Evolutionary conservation across 2,113 vertebrate genomes (phyloP), one percentile per base, ranked within the genome.

Genomic region (Pavo muticus): DNA sequence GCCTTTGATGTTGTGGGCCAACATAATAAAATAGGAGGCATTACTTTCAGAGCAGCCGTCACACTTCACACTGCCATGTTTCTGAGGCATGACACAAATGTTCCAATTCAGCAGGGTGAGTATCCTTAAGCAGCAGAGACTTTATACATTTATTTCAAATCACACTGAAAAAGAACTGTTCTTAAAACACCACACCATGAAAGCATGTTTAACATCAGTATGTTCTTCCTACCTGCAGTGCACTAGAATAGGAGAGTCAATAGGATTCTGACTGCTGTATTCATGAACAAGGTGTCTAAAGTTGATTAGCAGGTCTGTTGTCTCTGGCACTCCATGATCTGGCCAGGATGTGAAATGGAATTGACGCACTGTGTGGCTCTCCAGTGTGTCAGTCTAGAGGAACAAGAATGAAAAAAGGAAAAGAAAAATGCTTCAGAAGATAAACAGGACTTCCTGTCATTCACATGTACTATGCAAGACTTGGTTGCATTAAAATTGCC

Each of bases 331-430:
- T 0, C 99, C 99, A 0, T 99, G 99, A 96, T 99, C 99, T 0
- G 99, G 99, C 99, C 99, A 99, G 65, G 99, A 99, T 17, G 99
- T 99, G 96, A 99, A 99, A 93, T 99, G 99, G 97, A 99, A 99
- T n/a, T 99, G 99, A 18, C 98, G 98, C 68, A 99, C 95, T 0
- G 95, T 90, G 57, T 98, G 99, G 50, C 97, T 98, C 94, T 99
- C 98, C 1, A 97, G 94, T 12, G 98, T 98, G 95, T 98, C 97
- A 18, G 97, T 90, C 99, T 99, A 93, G 16, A 94, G 48, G 25
- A 94, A 56, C 14, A 60, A 59, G 42, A 61, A 72, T 15, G 32
- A 3, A 11, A 73, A 45, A 47, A 18, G 54, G 15, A 39, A 25
- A 57, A 44, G 29, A 29, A 16, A 93, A 14, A 61, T 25, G 21